Evolutionary conservation across 1,140 invertebrate genomes (phyloP), one percentile per base, ranked within the genome.

Genomic region (Probaryconus sp.): DNA sequence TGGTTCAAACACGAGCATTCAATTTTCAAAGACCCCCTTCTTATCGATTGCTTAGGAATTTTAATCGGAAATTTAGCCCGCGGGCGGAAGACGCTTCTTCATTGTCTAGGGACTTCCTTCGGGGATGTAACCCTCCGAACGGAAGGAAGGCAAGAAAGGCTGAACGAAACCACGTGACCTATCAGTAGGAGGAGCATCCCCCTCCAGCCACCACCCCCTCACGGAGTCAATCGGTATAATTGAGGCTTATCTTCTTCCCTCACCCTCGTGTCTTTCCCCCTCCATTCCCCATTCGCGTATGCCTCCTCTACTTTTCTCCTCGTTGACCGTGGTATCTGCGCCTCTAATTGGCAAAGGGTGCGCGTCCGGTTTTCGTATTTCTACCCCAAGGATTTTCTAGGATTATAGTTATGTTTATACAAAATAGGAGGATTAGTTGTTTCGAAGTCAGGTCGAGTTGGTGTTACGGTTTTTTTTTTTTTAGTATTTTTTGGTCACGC

Each of bases 151-250:
- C 71, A 67, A 76, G 50, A 78, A 77, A 81, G 79, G 79, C 75
- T 63, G 71, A 55, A 69, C 70, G 71, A 50, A 55, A 76, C 79
- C 82, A 85, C 85, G 83, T 87, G 85, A 85, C 67, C 64, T 56
- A 65, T 58, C 77, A 67, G 83, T 85, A 77, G 85, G 83, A 85
- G 85, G 84, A 85, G 83, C 82, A 37, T 81, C 73, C 77, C 79
- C 79, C 83, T 78, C 82, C 82, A 79, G 76, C 77, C 80, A 77
- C 77, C 79, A 80, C 81, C 77, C 47, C 55, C 56, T 73, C 69
- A 77, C 73, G 67, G 63, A 80, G 76, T 85, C 80, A 81, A 85
- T 84, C 78, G 79, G 69, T 50, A 79, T 84, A 84, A 85, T 84
- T 82, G 81, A 80, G 77, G 65, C 77, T 83, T 84, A 83, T 85